A percentile compares a stretch with the other conserved stretches of the same genome.
Conservation (phyloP, 2,888 invertebrate species). For the Lampropteryx suffumata region DNA sequence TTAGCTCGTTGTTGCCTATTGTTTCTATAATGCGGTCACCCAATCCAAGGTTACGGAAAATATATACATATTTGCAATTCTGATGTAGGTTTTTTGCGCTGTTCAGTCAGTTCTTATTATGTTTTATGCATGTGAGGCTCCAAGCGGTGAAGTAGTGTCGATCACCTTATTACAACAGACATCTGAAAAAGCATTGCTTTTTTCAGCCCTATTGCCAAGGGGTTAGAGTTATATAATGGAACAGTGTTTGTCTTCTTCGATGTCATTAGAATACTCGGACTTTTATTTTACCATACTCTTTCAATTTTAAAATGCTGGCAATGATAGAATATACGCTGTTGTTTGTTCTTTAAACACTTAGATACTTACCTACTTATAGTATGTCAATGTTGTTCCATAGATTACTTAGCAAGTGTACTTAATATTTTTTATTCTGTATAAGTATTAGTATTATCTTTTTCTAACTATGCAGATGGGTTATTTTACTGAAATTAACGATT, state of each 20-base stretch:
- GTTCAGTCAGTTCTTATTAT: slow-evolving; percentile 50
- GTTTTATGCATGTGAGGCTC: slow-evolving; percentile 70
- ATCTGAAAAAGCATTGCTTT: slow-evolving; percentile 36
- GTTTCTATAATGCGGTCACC: slow-evolving; percentile 46
- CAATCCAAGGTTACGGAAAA: slow-evolving; percentile 73
- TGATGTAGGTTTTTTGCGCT: slow-evolving; percentile 71
- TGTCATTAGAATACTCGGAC: slow-evolving; percentile 18
- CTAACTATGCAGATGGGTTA: no score
- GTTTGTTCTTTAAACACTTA: no score
- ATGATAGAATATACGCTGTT: slow-evolving; percentile 9
- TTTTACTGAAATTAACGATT: no score
- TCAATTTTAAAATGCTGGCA: slow-evolving; percentile 28
- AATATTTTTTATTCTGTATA: no score
- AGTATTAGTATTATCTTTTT: no score
- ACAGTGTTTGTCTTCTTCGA: not conserved
- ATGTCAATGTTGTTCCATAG: no score
- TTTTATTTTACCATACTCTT: slow-evolving; percentile 28
- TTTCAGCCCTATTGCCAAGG: slow-evolving; percentile 38
- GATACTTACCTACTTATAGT: no score
- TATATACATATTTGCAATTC: slow-evolving; percentile 67
- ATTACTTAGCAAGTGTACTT: no score
- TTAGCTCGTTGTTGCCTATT: slow-evolving; percentile 8
- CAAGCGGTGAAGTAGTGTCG: slow-evolving; percentile 56
- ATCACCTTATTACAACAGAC: slow-evolving; percentile 54
- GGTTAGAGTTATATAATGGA: slow-evolving; percentile 19